phyloP scores from a whole-genome alignment of 2,888 invertebrate genomes.

The Anaspis maculata region DNA sequence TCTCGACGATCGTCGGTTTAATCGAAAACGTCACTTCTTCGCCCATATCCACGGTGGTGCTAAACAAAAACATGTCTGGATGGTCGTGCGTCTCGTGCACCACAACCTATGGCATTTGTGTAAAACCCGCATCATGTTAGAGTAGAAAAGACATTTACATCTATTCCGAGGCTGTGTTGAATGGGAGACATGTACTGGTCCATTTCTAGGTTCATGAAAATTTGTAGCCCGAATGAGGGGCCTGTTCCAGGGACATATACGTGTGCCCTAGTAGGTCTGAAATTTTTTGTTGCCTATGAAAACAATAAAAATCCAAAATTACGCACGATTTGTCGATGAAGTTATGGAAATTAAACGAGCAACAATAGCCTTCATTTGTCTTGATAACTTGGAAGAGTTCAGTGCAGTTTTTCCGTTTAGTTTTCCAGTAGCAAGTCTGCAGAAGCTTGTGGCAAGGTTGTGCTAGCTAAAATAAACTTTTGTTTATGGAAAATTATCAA shows the following conservation, averaged over 20 bases:
- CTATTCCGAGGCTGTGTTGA: slow-evolving; percentile 4
- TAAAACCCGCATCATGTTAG: too few relatives aligned
- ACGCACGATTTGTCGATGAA: too few relatives aligned
- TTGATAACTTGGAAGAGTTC: slow-evolving; percentile 6
- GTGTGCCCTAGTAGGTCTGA: slow-evolving; percentile 2
- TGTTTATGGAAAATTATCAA: not conserved
- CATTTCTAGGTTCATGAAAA: slow-evolving; percentile 4
- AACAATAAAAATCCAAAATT: too few relatives aligned
- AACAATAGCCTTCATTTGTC: slow-evolving; percentile 11
- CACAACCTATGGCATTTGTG: too few relatives aligned
- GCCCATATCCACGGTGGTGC: slow-evolving; percentile 6
- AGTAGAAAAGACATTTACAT: too few relatives aligned
- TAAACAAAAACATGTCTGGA: slow-evolving; percentile 9
- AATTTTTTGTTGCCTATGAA: slow-evolving; percentile 5
- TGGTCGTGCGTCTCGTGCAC: slow-evolving; percentile 9
- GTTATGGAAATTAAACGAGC: slow-evolving; percentile 14
- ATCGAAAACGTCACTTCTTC: slow-evolving; percentile 10
- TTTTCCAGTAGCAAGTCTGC: slow-evolving; percentile 10
- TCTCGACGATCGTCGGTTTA: slow-evolving; percentile 11
- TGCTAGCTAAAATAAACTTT: slow-evolving; percentile 6
- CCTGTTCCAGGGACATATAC: slow-evolving; percentile 10
- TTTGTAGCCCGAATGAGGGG: slow-evolving; percentile 7
- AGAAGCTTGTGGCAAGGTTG: slow-evolving; percentile 10
- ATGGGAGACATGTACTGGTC: slow-evolving; percentile 10
- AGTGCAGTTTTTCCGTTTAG: slow-evolving; percentile 5